phyloP scores from a whole-genome alignment of 2,888 invertebrate species.

The Pyrochroa serraticornis region DNA sequence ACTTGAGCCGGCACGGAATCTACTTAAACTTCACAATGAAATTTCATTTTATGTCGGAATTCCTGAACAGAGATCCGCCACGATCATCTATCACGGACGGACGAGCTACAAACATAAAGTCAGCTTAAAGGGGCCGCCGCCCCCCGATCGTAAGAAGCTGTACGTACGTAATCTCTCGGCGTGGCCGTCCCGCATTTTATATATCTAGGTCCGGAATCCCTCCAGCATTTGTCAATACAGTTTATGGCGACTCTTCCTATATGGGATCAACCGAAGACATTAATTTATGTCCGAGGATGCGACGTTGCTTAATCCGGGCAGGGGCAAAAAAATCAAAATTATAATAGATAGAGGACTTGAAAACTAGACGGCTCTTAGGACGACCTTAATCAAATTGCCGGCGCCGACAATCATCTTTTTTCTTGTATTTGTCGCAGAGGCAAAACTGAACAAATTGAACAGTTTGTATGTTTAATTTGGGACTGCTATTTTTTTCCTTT shows the following conservation, averaged over 20 bases:
- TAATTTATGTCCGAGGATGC: conserved; percentile 28
- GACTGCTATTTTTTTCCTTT: no score
- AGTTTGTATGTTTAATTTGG: no score
- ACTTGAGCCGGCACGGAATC: no score
- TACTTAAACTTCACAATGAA: no score
- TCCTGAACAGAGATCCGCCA: background rate
- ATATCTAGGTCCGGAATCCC: conserved; percentile 36
- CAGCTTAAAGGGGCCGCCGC: conserved; percentile 5
- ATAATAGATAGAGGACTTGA: no score
- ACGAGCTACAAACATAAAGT: conserved; percentile 9
- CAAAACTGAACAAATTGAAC: no score
- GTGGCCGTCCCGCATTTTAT: conserved; percentile 35
- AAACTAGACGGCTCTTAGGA: no score
- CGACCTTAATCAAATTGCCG: no score
- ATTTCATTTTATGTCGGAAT: background rate
- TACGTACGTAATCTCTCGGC: conserved; percentile 24
- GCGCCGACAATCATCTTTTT: no score
- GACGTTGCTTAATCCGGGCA: no score
- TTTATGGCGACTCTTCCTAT: conserved; percentile 42
- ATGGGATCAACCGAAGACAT: conserved; percentile 36
- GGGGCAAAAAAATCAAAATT: no score
- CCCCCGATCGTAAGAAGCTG: conserved; percentile 16
- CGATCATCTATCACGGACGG: background rate
- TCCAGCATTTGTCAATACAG: conserved; percentile 45
- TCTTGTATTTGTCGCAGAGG: no score